phyloP scores from a whole-genome alignment of 2,797 vertebrate species.

The Bufotes viridis region DNA sequence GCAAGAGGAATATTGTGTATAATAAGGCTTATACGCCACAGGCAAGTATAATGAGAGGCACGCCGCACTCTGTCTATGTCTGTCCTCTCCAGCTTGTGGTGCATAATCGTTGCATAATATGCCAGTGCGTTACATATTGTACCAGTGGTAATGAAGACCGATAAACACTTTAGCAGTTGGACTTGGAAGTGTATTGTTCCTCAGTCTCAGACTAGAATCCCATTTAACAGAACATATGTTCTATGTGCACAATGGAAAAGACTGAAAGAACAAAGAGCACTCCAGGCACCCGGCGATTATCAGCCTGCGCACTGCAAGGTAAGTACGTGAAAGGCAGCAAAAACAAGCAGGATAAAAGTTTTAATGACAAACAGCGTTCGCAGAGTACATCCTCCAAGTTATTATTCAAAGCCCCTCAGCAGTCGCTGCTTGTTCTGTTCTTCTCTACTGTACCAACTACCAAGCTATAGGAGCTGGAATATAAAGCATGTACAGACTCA shows the following conservation, averaged over 20 bases:
- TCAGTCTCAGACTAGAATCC: conserved; percentile 31
- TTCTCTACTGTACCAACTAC: not conserved
- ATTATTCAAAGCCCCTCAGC: conserved; percentile 36
- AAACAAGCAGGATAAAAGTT: conserved; percentile 38
- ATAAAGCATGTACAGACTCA: not conserved
- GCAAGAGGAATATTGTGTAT: not conserved
- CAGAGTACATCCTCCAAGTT: conserved; percentile 7
- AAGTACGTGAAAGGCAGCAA: not conserved
- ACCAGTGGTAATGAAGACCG: conserved; percentile 32
- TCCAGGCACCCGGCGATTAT: conserved; percentile 41
- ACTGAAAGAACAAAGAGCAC: conserved; percentile 45
- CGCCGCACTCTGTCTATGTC: not conserved
- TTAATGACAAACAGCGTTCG: conserved; percentile 22
- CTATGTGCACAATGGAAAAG: conserved; percentile 39
- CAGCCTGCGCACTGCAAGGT: conserved; percentile 22
- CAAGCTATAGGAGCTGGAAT: not conserved
- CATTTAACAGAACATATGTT: conserved; percentile 51
- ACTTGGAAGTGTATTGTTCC: conserved; percentile 16
- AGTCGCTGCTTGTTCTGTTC: not conserved
- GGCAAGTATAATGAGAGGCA: conserved; percentile 1
- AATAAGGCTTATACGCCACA: not conserved
- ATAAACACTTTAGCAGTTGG: conserved; percentile 32
- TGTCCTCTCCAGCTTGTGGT: not conserved
- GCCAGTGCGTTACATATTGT: conserved; percentile 15
- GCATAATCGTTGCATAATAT: conserved; percentile 5